A percentile compares a stretch with the other conserved stretches of the same genome.
Evolutionary conservation across 2,797 vertebrate species (phyloP).

Genomic region (Pseudochirops corinnae): DNA sequence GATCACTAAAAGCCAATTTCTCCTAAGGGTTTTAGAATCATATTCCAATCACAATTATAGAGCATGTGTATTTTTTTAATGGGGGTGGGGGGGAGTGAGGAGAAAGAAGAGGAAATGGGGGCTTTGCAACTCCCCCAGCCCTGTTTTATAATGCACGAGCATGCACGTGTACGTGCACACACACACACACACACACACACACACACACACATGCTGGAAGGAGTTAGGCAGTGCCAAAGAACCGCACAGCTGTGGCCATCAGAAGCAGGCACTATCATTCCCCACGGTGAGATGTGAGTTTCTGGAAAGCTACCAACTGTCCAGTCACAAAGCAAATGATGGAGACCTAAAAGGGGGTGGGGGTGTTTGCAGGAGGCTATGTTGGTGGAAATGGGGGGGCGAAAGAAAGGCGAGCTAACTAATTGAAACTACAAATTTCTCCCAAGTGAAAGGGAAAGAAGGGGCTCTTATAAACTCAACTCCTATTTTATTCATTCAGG

Average conservation of each 20-base stretch:
- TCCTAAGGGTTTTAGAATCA: constrained; percentile 39
- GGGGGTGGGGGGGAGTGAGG: constrained; percentile 7
- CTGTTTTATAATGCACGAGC: constrained; percentile 55
- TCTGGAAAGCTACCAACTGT: constrained; percentile 82
- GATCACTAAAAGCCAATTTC: constrained; percentile 78
- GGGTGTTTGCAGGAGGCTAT: neutral
- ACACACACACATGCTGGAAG: neutral
- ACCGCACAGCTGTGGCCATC: constrained; percentile 76
- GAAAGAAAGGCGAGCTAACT: neutral
- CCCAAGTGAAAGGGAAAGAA: constrained; percentile 65
- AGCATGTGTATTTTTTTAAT: neutral
- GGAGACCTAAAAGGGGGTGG: neutral
- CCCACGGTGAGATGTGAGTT: constrained; percentile 76
- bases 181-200: neutral
- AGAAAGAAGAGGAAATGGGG: constrained; percentile 52
- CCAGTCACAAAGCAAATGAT: constrained; percentile 77
- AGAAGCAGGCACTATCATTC: constrained; percentile 71
- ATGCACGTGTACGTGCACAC: neutral
- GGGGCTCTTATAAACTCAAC: constrained; percentile 60
- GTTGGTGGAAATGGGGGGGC: neutral
- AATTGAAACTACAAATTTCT: constrained; percentile 62
- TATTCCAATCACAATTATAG: constrained; percentile 41
- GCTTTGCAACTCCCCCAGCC: constrained; percentile 36
- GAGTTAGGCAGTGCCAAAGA: constrained; percentile 66
- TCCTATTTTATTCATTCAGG: constrained; percentile 71